A percentile compares a stretch with the other conserved stretches of the same genome.
Evolutionary conservation across 2,113 vertebrate species (phyloP).

Genomic region (Ibidorhyncha struthersii): DNA sequence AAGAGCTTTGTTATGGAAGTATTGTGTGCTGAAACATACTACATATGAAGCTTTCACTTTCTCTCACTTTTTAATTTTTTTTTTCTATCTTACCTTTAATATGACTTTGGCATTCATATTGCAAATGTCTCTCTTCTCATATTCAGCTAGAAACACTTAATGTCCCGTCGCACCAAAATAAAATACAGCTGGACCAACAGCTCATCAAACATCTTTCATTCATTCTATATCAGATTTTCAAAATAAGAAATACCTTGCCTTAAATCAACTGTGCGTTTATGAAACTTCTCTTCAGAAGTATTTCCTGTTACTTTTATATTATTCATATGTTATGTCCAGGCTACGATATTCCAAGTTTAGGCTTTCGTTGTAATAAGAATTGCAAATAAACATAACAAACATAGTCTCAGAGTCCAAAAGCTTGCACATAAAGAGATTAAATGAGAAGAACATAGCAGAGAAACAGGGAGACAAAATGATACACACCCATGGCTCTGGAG

Average conservation of each 20-base stretch:
- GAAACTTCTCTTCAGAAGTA: neutral
- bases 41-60: neutral
- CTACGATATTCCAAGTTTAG: neutral
- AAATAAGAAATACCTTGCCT: neutral
- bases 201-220: neutral
- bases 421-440: neutral
- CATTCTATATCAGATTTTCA: neutral
- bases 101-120: neutral
- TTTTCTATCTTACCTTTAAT: neutral
- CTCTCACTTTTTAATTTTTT: neutral
- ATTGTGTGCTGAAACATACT: neutral
- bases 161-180: neutral
- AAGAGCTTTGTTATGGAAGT: neutral
- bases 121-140: neutral
- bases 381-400: neutral
- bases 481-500: fast-evolving
- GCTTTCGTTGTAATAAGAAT: neutral
- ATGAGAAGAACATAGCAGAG: neutral
- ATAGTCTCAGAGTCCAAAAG: neutral
- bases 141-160: neutral
- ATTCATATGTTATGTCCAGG: neutral
- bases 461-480: neutral
- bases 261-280: neutral
- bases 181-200: neutral
- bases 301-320: neutral